Evolutionary conservation across 2,888 invertebrate genomes (phyloP).

Genomic region (Drosophila mettleri): DNA sequence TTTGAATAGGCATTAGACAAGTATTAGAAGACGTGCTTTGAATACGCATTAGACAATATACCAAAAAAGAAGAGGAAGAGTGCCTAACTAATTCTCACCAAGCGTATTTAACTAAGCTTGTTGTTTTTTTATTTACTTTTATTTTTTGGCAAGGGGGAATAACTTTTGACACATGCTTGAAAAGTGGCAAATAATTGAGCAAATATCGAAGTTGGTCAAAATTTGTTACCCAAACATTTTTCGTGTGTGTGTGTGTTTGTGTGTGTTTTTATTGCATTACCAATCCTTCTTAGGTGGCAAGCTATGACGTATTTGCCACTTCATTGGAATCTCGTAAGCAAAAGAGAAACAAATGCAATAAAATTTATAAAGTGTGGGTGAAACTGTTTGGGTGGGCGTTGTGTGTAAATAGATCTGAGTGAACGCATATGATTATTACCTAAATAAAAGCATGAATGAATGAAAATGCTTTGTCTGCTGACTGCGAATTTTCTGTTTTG

Average conservation of each 20-base stretch:
- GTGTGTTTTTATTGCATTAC: too few relatives aligned
- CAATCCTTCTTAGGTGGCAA: constrained; percentile 17
- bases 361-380: constrained; percentile 7
- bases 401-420: constrained; percentile 20
- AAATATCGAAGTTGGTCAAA: constrained; percentile 33
- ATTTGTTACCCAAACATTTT: constrained; percentile 25
- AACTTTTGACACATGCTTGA: constrained; percentile 27
- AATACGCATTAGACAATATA: constrained; percentile 8
- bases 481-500: background rate
- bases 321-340: constrained; percentile 25
- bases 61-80: constrained; percentile 15
- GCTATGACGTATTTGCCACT: constrained; percentile 46
- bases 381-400: constrained; percentile 12
- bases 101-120: constrained; percentile 9
- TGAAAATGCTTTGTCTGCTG: constrained; percentile 38
- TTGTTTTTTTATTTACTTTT: constrained; percentile 3
- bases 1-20: constrained; percentile 2
- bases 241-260: background rate
- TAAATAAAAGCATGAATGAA: constrained; percentile 20
- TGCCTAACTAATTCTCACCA: constrained; percentile 17
- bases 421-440: constrained; percentile 17
- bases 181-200: constrained; percentile 38
- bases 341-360: constrained; percentile 18
- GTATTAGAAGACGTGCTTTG: constrained; percentile 14
- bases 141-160: constrained; percentile 36